phyloP scores from a whole-genome alignment of 2,888 invertebrate species.

The Scaeva pyrastri region DNA sequence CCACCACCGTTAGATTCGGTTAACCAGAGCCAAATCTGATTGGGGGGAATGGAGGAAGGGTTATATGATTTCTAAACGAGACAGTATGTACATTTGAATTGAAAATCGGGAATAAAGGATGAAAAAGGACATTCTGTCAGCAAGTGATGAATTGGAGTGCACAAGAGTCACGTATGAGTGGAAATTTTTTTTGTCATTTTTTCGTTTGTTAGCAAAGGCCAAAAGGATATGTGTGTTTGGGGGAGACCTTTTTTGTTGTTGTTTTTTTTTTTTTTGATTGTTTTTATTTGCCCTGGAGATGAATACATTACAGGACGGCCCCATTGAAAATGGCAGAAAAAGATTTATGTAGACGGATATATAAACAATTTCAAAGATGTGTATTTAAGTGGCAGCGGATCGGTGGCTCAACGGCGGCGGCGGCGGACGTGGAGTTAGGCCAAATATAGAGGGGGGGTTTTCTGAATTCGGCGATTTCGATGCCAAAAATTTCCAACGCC shows the following conservation, averaged over 20 bases:
- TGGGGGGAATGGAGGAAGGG: background rate
- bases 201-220: slow-evolving; percentile 13
- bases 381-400: slow-evolving; percentile 62
- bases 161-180: slow-evolving; percentile 49
- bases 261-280: slow-evolving; percentile 5
- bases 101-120: slow-evolving; percentile 52
- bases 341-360: slow-evolving; percentile 65
- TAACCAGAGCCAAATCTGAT: slow-evolving; percentile 35
- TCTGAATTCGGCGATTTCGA: background rate
- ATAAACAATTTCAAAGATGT: slow-evolving; percentile 58
- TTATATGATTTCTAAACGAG: slow-evolving; percentile 21
- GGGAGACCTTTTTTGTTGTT: background rate
- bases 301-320: slow-evolving; percentile 64
- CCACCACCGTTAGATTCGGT: slow-evolving; percentile 46
- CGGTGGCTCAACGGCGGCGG: too few species aligned
- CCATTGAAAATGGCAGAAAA: slow-evolving; percentile 41
- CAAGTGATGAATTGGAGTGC: slow-evolving; percentile 67
- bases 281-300: slow-evolving; percentile 55
- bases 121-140: slow-evolving; percentile 71
- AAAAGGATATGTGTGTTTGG: slow-evolving; percentile 24
- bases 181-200: slow-evolving; percentile 31
- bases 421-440: slow-evolving; percentile 13
- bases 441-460: slow-evolving; percentile 6
- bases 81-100: slow-evolving; percentile 49
- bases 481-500: background rate